Conservation (phyloP, 2,888 invertebrate species). For the Hirtodrosophila trivittata region DNA sequence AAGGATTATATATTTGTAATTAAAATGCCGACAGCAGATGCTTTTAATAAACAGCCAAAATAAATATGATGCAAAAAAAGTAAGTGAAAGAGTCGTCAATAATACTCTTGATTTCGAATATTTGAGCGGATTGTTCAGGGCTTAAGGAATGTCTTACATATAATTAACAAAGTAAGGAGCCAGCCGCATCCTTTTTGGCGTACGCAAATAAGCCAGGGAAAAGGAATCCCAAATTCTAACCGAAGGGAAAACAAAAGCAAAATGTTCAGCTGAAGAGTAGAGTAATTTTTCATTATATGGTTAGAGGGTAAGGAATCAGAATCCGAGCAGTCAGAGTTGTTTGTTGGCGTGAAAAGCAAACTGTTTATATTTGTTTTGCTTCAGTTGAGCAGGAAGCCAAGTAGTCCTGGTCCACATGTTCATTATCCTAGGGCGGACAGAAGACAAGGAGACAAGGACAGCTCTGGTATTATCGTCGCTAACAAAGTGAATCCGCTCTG, state of each 20-base stretch:
- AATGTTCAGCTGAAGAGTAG: constrained; percentile 36
- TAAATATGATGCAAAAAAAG: constrained; percentile 45
- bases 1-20: constrained; percentile 59
- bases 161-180: constrained; percentile 42
- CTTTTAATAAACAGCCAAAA: constrained; percentile 69
- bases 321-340: constrained; percentile 12
- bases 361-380: constrained; percentile 72
- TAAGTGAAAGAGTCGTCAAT: constrained; percentile 6
- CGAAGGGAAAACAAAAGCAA: constrained; percentile 22
- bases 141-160: constrained; percentile 21
- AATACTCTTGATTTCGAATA: constrained; percentile 37
- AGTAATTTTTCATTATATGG: constrained; percentile 67
- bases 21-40: constrained; percentile 68
- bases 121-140: constrained; percentile 39
- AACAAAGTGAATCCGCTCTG: constrained; percentile 34
- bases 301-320: constrained; percentile 31
- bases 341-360: constrained; percentile 68
- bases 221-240: constrained; percentile 42
- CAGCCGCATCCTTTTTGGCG: constrained; percentile 36
- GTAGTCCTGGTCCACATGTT: constrained; percentile 31
- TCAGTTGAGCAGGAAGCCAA: constrained; percentile 24
- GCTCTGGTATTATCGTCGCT: constrained; percentile 1
- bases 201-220: constrained; percentile 47
- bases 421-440: constrained; percentile 17
- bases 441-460: not conserved